phyloP scores from a whole-genome alignment of 2,888 invertebrate species.

The Archips crataeganus region DNA sequence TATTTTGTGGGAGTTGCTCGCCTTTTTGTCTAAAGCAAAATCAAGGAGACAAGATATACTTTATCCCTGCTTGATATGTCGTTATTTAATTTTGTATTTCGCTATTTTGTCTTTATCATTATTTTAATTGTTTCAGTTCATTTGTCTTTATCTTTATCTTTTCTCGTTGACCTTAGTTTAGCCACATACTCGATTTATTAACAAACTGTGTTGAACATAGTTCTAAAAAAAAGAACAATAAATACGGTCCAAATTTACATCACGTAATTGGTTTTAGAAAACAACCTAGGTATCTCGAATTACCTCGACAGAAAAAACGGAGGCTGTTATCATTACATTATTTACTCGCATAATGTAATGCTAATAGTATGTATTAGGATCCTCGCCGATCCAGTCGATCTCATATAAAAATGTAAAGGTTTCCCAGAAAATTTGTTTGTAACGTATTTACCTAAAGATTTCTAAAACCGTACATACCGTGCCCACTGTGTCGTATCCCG shows the following conservation, averaged over 20 bases:
- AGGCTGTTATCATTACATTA: background rate
- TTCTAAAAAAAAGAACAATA: too few relatives aligned
- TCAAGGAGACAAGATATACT: too few relatives aligned
- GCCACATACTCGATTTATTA: too few relatives aligned
- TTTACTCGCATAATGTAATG: background rate
- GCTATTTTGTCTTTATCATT: too few relatives aligned
- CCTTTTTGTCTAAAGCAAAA: too few relatives aligned
- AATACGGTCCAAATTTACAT: background rate
- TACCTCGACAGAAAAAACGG: background rate
- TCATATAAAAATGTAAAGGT: background rate
- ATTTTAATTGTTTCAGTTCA: too few relatives aligned
- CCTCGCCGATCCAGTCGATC: background rate
- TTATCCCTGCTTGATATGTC: too few relatives aligned
- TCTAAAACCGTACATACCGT: background rate
- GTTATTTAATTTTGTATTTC: too few relatives aligned
- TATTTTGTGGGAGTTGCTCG: too few relatives aligned
- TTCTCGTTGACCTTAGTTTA: too few relatives aligned
- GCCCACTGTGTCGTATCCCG: background rate
- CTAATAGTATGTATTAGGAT: conserved; percentile 2
- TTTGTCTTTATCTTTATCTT: too few relatives aligned
- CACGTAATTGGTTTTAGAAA: background rate
- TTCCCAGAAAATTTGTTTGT: background rate
- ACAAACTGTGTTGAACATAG: too few relatives aligned
- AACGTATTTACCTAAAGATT: background rate
- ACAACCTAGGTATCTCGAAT: background rate